Conservation (phyloP, 2,888 invertebrate species). For the Lobophora halterata region DNA sequence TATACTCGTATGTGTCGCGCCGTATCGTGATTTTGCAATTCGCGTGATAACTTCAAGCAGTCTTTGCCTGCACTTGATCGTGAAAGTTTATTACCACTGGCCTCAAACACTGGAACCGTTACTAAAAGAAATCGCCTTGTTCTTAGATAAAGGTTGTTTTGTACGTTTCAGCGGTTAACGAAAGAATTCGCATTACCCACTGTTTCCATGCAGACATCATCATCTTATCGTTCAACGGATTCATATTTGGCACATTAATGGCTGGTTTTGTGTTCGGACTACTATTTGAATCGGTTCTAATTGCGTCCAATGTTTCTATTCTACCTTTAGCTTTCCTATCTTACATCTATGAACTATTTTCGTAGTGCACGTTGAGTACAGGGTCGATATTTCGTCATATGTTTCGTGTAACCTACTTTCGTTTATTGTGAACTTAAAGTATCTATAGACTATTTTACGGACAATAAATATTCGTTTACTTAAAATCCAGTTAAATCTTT, state of each 20-base stretch:
- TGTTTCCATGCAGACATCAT: background rate
- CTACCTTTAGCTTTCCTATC: slow-evolving; percentile 29
- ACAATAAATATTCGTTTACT: slow-evolving; percentile 13
- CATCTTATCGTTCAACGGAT: slow-evolving; percentile 5
- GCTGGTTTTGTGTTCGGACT: slow-evolving; percentile 6
- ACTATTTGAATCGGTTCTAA: slow-evolving; percentile 16
- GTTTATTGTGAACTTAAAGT: slow-evolving; percentile 36
- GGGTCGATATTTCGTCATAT: slow-evolving; percentile 56
- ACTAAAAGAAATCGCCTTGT: slow-evolving; percentile 63
- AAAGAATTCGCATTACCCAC: slow-evolving; percentile 7
- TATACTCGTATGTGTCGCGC: slow-evolving; percentile 44
- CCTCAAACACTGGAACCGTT: slow-evolving; percentile 72
- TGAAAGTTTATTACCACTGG: slow-evolving; percentile 74
- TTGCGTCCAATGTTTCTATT: slow-evolving; percentile 19
- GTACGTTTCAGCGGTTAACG: slow-evolving; percentile 42
- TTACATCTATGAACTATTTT: slow-evolving; percentile 34
- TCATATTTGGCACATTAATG: slow-evolving; percentile 3
- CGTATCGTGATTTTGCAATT: slow-evolving; percentile 50
- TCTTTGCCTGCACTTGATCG: slow-evolving; percentile 70
- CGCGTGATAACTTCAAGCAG: slow-evolving; percentile 56
- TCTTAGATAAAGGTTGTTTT: slow-evolving; percentile 49
- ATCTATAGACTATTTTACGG: slow-evolving; percentile 11
- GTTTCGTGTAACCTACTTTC: slow-evolving; percentile 55
- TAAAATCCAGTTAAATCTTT: slow-evolving; percentile 6
- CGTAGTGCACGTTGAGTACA: slow-evolving; percentile 43